phyloP scores from a whole-genome alignment of 2,113 vertebrate genomes.

The Odontophorus gujanensis region DNA sequence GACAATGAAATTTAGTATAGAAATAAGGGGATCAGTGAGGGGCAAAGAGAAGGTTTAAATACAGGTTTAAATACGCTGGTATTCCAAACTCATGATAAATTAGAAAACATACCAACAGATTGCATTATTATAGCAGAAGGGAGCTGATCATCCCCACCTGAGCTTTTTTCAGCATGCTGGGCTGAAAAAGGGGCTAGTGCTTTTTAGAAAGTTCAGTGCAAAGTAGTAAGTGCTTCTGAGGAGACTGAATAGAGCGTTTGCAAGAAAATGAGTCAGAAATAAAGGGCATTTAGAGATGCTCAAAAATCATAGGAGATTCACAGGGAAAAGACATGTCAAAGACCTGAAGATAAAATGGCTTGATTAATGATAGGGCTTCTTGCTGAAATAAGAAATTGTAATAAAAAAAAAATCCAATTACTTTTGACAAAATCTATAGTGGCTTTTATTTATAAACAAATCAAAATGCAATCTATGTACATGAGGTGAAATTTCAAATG shows the following conservation, averaged over 20 bases:
- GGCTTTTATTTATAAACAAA: background rate
- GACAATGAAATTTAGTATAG: background rate
- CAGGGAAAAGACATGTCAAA: background rate
- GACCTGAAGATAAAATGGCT: background rate
- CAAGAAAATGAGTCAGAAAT: background rate
- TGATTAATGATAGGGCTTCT: background rate
- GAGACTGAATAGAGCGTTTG: background rate
- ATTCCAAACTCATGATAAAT: background rate
- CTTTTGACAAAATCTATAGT: background rate
- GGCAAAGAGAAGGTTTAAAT: background rate
- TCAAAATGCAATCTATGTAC: background rate
- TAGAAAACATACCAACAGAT: background rate
- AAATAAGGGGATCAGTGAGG: background rate
- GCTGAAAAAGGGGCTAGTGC: background rate
- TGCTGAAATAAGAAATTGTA: background rate
- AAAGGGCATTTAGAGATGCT: background rate
- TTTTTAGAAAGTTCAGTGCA: background rate
- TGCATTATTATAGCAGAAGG: background rate
- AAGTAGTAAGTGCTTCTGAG: background rate
- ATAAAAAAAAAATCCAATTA: background rate
- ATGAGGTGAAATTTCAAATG: background rate
- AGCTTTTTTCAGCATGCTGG: background rate
- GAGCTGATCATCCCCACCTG: background rate
- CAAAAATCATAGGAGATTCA: background rate
- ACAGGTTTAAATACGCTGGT: background rate